These are phyloP conservation scores for Drosophila meridionalis DNA, from an alignment of 2,888 invertebrate genomes.

Conservation along the genomic window DNA sequence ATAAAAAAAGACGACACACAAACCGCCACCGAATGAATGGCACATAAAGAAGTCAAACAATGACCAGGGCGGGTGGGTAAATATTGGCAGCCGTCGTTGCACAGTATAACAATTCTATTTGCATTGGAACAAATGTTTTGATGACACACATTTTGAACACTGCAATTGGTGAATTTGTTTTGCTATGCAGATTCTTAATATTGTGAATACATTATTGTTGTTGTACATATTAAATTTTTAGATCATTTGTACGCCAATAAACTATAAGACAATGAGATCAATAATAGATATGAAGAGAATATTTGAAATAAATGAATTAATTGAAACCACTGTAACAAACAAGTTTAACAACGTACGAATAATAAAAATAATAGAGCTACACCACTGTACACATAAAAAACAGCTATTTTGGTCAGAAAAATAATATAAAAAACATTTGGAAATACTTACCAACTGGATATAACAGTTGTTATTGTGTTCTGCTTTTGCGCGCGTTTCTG, in stretches of 20 bases:
- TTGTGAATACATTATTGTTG: neutral
- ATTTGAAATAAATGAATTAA: neutral
- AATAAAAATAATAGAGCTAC: neutral
- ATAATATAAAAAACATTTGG: conserved; percentile 31
- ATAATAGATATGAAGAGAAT: neutral
- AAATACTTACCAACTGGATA: conserved; percentile 65
- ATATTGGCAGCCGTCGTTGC: conserved; percentile 47
- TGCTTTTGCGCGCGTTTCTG: conserved; percentile 32
- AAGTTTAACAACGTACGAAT: neutral
- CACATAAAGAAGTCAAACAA: conserved; percentile 66
- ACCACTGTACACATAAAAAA: conserved; percentile 48
- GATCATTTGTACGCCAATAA: neutral
- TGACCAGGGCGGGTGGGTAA: conserved; percentile 46
- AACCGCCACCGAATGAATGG: conserved; percentile 76
- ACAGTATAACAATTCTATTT: conserved; percentile 39
- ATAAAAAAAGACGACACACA: conserved; percentile 71
- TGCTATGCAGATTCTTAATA: neutral
- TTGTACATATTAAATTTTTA: neutral
- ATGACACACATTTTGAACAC: neutral
- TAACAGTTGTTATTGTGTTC: conserved; percentile 38
- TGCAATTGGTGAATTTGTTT: neutral
- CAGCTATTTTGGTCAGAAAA: conserved; percentile 29
- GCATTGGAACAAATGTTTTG: neutral
- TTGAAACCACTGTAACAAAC: too few species aligned
- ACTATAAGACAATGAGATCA: neutral